phyloP scores from a whole-genome alignment of 2,797 vertebrate genomes.

The Siniperca scherzeri region DNA sequence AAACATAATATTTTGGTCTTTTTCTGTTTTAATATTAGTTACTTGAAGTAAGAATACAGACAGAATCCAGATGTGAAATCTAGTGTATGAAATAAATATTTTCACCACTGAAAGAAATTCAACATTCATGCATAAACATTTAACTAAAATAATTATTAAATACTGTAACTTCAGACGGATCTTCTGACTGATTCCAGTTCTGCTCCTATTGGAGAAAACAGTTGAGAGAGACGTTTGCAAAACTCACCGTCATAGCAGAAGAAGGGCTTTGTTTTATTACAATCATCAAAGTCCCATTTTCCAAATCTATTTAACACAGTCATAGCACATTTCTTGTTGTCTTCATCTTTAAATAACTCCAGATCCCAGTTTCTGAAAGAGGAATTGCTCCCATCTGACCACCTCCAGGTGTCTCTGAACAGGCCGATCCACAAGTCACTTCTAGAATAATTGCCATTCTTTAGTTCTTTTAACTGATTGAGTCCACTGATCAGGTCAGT shows the following conservation, averaged over 20 bases:
- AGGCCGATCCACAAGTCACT: not conserved
- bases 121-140: not conserved
- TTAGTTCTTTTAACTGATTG: accelerated
- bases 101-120: not conserved
- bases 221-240: not conserved
- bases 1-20: too few relatives aligned
- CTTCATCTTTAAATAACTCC: accelerated
- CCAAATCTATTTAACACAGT: accelerated
- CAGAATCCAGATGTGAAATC: not conserved
- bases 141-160: not conserved
- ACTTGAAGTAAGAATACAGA: too few relatives aligned
- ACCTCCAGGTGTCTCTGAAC: conserved; percentile 27
- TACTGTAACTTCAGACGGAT: not conserved
- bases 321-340: not conserved
- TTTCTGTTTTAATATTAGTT: too few relatives aligned
- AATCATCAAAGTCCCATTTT: accelerated
- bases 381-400: conserved; percentile 35
- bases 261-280: accelerated
- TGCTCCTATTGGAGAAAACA: not conserved
- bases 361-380: conserved; percentile 34
- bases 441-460: accelerated
- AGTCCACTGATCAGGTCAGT: conserved; percentile 46
- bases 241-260: conserved; percentile 39
- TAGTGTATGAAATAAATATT: not conserved
- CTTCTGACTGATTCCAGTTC: not conserved